phyloP scores from a whole-genome alignment of 2,797 vertebrate species.

The Hipposideros larvatus region DNA sequence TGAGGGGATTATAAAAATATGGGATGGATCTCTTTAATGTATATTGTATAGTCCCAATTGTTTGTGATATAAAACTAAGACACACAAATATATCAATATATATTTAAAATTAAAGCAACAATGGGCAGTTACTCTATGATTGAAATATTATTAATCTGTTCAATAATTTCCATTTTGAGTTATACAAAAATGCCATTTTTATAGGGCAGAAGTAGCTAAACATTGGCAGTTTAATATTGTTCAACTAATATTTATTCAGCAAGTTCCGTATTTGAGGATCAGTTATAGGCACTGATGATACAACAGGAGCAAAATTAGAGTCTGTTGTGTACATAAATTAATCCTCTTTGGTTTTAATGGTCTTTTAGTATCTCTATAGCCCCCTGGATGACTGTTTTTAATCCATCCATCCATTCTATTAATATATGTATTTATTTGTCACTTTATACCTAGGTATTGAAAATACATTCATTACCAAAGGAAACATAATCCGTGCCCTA shows the following conservation, averaged over 20 bases:
- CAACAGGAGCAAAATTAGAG: neutral
- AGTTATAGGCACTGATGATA: neutral
- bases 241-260: slow-evolving; percentile 18
- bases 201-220: neutral
- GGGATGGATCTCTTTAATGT: neutral
- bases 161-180: neutral
- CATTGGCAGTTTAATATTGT: neutral
- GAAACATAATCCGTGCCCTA: neutral
- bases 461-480: neutral
- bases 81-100: neutral
- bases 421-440: neutral
- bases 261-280: neutral
- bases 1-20: neutral
- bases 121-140: neutral
- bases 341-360: neutral
- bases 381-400: neutral
- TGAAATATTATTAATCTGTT: neutral
- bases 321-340: neutral
- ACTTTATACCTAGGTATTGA: neutral
- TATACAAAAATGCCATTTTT: neutral
- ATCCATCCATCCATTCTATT: neutral
- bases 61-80: neutral
- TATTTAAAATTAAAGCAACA: neutral
- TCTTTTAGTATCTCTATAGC: neutral
- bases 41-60: neutral